Evolutionary conservation across 2,797 vertebrate species (phyloP), one percentile per base, ranked within the genome.

Genomic region (Chaetodon trifasciatus): DNA sequence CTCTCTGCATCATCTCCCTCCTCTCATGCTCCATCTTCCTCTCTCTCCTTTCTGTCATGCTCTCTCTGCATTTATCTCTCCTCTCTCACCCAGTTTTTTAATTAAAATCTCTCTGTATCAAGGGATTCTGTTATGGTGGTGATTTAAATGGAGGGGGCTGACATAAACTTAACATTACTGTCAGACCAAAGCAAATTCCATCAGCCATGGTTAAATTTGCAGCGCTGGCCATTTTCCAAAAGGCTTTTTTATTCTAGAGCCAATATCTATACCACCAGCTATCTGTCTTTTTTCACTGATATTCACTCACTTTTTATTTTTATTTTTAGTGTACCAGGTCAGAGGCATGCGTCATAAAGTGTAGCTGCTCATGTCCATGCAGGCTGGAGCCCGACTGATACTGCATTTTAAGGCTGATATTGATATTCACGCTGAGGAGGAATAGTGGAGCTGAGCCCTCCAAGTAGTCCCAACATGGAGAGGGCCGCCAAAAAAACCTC

Each of bases 61-160:
- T 81, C 65, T 62, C 64, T 71, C 71, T 78, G 56, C 67, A 53
- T 86, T 83, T 76, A 74, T 87, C 56, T 63, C 70, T 37, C 76
- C 52, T 61, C 44, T 50, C 70, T 47, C 76, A 50, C 19, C 16
- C 69, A 16, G 44, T 67, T 86, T 91, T 92, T 93, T 84, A 94
- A 94, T 95, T 94, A 93, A 94, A 94, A 91, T 83, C 84, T 84
- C 68, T 83, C 78, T 56, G 72, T 91, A 91, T 92, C 86, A 79
- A 80, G 88, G 82, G 90, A 86, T 89, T 89, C 79, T 61, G 86
- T 87, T 85, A 76, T 81, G 83, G 83, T 63, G 82, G 85, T 92
- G 91, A 93, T 93, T 94, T 93, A 91, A 94, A 89, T 64, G 66
- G 78, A 82, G 84, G 76, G 70, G 70, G 42, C 87, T 87, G 90